These are phyloP conservation scores for Hypomecis punctinalis DNA, from an alignment of 2,888 invertebrate genomes.

Conservation along the genomic window DNA sequence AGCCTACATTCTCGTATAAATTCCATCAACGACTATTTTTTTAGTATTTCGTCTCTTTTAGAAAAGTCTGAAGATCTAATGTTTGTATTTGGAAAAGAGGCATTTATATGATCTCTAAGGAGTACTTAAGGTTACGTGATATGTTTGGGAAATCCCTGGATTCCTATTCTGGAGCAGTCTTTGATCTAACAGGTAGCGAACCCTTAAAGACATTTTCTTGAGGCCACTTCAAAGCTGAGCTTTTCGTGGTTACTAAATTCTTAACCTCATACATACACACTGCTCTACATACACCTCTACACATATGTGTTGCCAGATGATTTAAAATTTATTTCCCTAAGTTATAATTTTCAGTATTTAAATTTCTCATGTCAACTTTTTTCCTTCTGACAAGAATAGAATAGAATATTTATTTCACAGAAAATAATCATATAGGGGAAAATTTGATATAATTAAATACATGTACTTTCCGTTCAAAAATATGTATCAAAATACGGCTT, in stretches of 20 bases:
- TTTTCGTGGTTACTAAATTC: constrained; percentile 13
- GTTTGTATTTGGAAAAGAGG: not conserved
- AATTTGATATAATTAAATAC: too few species aligned
- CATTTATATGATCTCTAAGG: constrained; percentile 13
- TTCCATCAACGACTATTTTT: not conserved
- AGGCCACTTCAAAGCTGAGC: constrained; percentile 13
- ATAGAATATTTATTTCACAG: too few species aligned
- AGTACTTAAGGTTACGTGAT: constrained; percentile 11
- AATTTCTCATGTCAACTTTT: too few species aligned
- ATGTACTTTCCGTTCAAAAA: too few species aligned
- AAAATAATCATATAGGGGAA: too few species aligned
- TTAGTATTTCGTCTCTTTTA: not conserved
- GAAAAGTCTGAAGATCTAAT: not conserved
- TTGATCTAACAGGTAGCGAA: constrained; percentile 25
- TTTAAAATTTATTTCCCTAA: not conserved
- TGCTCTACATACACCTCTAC: too few species aligned
- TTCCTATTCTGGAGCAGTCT: constrained; percentile 1
- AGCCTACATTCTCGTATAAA: constrained; percentile 7
- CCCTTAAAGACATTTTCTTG: constrained; percentile 13
- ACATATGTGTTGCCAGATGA: constrained; percentile 10
- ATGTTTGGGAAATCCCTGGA: not conserved
- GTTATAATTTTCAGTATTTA: too few species aligned
- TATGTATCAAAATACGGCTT: too few species aligned
- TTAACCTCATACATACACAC: constrained; percentile 7
- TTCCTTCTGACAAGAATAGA: too few species aligned